Conservation (phyloP, 2,888 invertebrate species). For the Toxonevra muliebris region DNA sequence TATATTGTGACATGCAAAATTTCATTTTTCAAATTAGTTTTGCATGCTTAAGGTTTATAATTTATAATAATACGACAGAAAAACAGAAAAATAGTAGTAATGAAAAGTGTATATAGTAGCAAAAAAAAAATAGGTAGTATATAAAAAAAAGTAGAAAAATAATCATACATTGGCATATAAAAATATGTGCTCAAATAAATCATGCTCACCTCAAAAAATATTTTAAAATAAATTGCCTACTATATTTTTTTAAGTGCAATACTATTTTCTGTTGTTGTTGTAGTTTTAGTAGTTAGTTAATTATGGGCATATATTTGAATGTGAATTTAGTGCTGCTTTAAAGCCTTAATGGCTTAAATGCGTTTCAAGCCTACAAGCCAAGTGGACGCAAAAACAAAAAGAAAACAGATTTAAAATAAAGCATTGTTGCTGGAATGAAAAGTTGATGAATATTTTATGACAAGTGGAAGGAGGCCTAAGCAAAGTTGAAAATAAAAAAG, state of each 20-base stretch:
- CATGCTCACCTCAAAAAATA: too few species aligned
- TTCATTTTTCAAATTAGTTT: conserved; percentile 49
- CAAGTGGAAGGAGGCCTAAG: too few species aligned
- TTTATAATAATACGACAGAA: conserved; percentile 38
- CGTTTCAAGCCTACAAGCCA: background rate
- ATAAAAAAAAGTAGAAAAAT: too few species aligned
- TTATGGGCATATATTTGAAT: background rate
- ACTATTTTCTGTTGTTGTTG: too few species aligned
- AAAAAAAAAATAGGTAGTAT: too few species aligned
- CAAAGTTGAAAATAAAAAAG: background rate
- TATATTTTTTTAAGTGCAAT: too few species aligned
- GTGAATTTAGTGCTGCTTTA: conserved; percentile 14
- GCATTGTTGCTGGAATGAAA: background rate
- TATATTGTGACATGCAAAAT: conserved; percentile 29
- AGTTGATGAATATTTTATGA: background rate
- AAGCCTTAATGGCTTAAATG: background rate
- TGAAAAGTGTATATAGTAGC: too few species aligned
- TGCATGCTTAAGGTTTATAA: conserved; percentile 53
- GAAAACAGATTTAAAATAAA: background rate
- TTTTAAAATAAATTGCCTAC: too few species aligned
- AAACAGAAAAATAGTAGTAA: background rate
- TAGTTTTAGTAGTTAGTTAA: background rate
- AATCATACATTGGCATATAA: too few species aligned
- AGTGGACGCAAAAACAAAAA: background rate
- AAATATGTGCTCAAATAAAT: too few species aligned